These are phyloP conservation scores for Spheniscus mendiculus DNA, from an alignment of 2,113 vertebrate genomes.

Conservation along the genomic window DNA sequence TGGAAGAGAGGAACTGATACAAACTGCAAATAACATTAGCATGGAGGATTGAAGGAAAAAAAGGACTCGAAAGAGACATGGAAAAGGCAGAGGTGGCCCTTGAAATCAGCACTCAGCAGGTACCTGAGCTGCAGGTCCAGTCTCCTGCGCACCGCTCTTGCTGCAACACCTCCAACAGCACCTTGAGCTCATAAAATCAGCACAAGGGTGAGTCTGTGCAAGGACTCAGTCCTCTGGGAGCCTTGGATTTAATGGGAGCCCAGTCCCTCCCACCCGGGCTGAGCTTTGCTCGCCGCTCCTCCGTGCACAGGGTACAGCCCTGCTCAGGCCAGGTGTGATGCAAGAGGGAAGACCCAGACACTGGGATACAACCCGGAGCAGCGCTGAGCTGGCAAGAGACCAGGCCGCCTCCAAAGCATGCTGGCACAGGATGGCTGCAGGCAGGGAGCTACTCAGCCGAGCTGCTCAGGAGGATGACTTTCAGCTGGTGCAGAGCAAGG, in stretches of 20 bases:
- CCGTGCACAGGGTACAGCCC: background rate
- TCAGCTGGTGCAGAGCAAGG: background rate
- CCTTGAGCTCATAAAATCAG: background rate
- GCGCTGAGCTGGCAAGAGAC: background rate
- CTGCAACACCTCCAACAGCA: background rate
- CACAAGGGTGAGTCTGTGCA: background rate
- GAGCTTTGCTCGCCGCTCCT: background rate
- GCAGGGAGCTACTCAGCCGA: background rate
- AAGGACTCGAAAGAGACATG: background rate
- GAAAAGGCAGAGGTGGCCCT: background rate
- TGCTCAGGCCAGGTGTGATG: background rate
- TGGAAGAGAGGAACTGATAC: background rate
- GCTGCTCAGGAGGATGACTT: background rate
- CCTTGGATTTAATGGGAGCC: slow-evolving; percentile 4
- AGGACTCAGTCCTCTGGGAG: background rate
- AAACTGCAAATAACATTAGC: background rate
- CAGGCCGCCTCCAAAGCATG: background rate
- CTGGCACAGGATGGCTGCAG: accelerated
- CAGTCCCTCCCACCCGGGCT: slow-evolving; percentile 63
- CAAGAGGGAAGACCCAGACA: background rate
- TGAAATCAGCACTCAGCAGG: background rate
- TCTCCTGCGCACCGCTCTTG: background rate
- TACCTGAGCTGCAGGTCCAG: slow-evolving; percentile 34
- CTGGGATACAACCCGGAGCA: background rate
- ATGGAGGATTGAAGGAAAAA: background rate